Conservation (phyloP, 53 echinoderm and acorn worm genomes). For the Glandiceps talaboti region DNA sequence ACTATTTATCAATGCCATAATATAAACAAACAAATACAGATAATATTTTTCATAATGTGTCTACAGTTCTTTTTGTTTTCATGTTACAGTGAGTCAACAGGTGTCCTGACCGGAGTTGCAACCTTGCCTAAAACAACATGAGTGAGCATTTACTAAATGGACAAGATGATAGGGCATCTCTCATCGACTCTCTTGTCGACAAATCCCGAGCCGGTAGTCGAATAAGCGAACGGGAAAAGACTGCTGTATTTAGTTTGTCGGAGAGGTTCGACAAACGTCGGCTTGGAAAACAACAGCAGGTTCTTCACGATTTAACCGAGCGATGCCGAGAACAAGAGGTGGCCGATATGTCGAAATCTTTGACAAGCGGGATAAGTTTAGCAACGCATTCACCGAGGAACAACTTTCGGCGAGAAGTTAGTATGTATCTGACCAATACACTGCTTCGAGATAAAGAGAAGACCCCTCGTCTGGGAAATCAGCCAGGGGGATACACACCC, state of each 20-base stretch:
- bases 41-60: no score
- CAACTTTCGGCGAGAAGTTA: background rate
- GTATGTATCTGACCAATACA: background rate
- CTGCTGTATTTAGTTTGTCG: background rate
- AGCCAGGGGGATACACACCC: background rate
- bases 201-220: background rate
- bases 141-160: no score
- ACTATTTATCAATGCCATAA: no score
- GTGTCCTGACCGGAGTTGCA: no score
- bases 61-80: no score
- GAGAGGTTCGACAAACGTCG: background rate
- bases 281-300: background rate
- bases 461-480: background rate
- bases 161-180: background rate
- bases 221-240: background rate
- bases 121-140: no score
- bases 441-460: background rate
- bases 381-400: background rate
- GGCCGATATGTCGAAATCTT: background rate
- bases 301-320: background rate
- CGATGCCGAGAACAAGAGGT: background rate
- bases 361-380: background rate
- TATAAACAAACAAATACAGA: no score
- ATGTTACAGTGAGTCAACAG: no score
- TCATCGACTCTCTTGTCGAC: background rate